Evolutionary conservation across 2,888 invertebrate genomes (phyloP), one percentile per base, ranked within the genome.

Genomic region (Sympetrum striolatum): DNA sequence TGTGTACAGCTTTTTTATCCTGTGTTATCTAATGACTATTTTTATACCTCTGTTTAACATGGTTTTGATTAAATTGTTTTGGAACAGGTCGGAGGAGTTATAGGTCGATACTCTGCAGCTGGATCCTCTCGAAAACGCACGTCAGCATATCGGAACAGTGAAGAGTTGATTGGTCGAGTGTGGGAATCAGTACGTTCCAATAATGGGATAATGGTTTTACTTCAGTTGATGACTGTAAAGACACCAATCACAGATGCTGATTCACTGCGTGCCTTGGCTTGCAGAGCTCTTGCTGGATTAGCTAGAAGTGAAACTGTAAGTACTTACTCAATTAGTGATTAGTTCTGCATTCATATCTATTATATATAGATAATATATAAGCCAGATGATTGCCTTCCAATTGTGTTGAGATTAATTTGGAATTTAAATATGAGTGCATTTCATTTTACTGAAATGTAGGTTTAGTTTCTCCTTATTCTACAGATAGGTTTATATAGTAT

Each of bases 221-320:
- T 98, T 22, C 97, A 98, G 90, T 95, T 99, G 91, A 97, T 99
- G 96, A 97, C 97, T 94, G 96, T 97, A 22, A 98, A 98, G 94
- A 97, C 97, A 0, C 99, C 99, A 0, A 98, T 99, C 91, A 99
- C 99, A 1, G 99, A 99, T 94, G 99, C 99, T 25, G 99, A 99
- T 94, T 96, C 97, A 73, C 97, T 99, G 92, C 96, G 99, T 90
- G 98, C 98, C 5, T 95, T 99, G 92, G 99, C 99, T 0, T 99
- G 99, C 93, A 96, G 97, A 92, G 98, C 98, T 6, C 94, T 99
- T 81, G 98, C 98, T 53, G 99, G 99, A 0, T 95, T 99, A 58
- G 98, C 99, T 0, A 95, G 99, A n/a, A 98, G 98, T 90, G 98
- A 98, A 93, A 98, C 98, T 90, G 97, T 99, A 2, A 80, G 82